Evolutionary conservation across 2,797 vertebrate genomes (phyloP).

Genomic region (Acrocephalus scirpaceus): DNA sequence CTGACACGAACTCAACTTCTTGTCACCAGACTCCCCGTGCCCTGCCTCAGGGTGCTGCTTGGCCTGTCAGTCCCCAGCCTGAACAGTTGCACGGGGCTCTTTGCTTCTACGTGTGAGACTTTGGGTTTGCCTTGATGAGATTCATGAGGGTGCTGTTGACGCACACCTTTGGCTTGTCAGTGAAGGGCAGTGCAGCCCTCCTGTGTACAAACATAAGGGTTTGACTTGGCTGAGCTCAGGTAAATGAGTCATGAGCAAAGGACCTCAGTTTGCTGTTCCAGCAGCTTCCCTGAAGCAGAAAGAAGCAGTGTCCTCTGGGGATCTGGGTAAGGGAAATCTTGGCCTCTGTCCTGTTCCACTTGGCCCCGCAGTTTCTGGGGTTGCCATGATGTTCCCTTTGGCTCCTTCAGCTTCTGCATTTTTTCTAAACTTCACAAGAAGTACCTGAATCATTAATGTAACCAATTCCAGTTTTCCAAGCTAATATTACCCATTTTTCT

Average conservation of each 20-base stretch:
- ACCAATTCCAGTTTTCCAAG: background rate
- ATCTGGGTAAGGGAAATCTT: background rate
- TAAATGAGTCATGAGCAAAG: background rate
- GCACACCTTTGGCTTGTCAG: background rate
- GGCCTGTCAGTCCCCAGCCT: background rate
- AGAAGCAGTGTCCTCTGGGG: background rate
- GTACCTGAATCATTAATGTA: background rate
- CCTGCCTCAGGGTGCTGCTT: background rate
- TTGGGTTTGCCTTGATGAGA: background rate
- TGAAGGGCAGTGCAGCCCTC: background rate
- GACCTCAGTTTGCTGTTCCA: background rate
- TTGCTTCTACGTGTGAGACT: background rate
- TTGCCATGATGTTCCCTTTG: background rate
- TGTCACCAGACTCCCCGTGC: background rate
- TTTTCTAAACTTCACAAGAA: background rate
- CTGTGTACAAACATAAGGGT: background rate
- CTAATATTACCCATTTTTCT: background rate
- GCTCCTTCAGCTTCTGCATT: background rate
- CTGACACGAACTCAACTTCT: background rate
- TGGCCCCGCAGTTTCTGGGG: background rate
- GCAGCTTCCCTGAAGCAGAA: background rate
- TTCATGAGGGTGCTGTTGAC: background rate
- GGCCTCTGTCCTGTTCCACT: background rate
- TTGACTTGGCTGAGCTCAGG: background rate
- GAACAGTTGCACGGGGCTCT: accelerated